Percentiles rank a stretch among this genome's conserved stretches.
Evolutionary conservation across 1,140 invertebrate genomes (phyloP).

Genomic region (Maniola jurtina): DNA sequence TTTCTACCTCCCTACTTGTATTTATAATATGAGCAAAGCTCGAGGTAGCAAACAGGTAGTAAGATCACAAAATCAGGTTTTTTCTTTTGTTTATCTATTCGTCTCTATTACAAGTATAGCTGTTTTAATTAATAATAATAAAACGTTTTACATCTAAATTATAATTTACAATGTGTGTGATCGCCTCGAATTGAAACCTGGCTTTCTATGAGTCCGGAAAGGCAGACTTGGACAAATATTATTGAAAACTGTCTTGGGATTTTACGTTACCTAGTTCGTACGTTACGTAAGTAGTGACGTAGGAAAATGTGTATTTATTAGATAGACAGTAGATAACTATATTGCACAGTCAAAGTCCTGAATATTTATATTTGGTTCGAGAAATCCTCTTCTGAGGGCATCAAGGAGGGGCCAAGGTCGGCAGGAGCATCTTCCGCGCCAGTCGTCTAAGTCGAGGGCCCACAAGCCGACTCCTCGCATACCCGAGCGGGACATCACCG

Average conservation of each 20-base stretch:
- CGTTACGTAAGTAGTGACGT: not conserved
- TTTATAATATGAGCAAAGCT: constrained; percentile 24
- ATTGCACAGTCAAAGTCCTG: not conserved
- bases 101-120: too few relatives aligned
- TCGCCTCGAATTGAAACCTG: too few relatives aligned
- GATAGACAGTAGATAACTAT: not conserved
- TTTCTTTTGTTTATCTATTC: too few relatives aligned
- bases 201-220: too few relatives aligned
- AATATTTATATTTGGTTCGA: constrained; percentile 68
- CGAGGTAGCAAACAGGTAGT: constrained; percentile 23
- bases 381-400: constrained; percentile 80
- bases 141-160: too few relatives aligned
- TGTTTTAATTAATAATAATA: too few relatives aligned
- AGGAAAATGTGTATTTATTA: not conserved
- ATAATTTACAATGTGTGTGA: too few relatives aligned
- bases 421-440: constrained; percentile 83
- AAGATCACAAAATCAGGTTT: not conserved
- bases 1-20: constrained; percentile 18
- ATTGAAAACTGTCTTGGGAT: not conserved
- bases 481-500: constrained; percentile 80
- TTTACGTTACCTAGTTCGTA: not conserved
- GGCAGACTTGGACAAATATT: too few relatives aligned
- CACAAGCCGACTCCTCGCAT: constrained; percentile 89
- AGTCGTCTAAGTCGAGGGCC: constrained; percentile 90
- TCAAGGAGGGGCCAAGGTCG: constrained; percentile 79